Evolutionary conservation across 2,888 invertebrate genomes (phyloP), one percentile per base, ranked within the genome.

Genomic region (Scaptomyza polygonia): DNA sequence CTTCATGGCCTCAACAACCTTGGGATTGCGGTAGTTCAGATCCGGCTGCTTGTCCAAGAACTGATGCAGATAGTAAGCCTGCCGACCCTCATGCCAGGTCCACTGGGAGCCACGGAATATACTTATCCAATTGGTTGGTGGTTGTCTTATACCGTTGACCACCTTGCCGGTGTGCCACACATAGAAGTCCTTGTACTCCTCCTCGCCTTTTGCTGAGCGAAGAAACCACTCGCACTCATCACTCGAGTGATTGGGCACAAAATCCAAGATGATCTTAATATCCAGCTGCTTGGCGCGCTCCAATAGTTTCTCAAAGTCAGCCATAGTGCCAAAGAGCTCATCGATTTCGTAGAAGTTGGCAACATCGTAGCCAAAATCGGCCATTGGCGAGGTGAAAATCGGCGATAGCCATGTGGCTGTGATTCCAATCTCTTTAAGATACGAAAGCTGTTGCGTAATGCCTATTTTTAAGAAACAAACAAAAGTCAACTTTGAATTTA

Each of bases 201-300:
- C 92, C 52, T 93, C 93, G 1, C 91, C 91, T 0, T 93, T 92
- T 2, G 94, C 93, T 0, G 97, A 97, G 55, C 94, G 93, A 25
- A 91, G 89, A 91, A 98, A 98, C 96, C 98, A 98, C 2, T 94
- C 93, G 48, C 97, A 96, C 72, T 95, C 92, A 49, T 95, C 94
- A 70, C 96, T 96, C 0, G 95, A 93, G 70, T 94, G 94, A 78
- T 94, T 94, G 27, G 91, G 92, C 1, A 93, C 93, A 72, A 93
- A 92, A 76, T 93, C 93, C 42, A 93, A 73, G 21, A 93, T 89
- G 7, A 92, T 89, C 70, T 90, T 91, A 0, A 92, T 65, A 5
- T 93, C 93, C 40, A 93, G 73, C 64, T 92, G 92, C 42, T 93
- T 92, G 3, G 94, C 93, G 80, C 93, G 93, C 40, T 88, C 91